A percentile compares a stretch with the other conserved stretches of the same genome.
These are phyloP conservation scores for Sicus ferrugineus DNA, from an alignment of 2,888 invertebrate species.

Conservation along the genomic window DNA sequence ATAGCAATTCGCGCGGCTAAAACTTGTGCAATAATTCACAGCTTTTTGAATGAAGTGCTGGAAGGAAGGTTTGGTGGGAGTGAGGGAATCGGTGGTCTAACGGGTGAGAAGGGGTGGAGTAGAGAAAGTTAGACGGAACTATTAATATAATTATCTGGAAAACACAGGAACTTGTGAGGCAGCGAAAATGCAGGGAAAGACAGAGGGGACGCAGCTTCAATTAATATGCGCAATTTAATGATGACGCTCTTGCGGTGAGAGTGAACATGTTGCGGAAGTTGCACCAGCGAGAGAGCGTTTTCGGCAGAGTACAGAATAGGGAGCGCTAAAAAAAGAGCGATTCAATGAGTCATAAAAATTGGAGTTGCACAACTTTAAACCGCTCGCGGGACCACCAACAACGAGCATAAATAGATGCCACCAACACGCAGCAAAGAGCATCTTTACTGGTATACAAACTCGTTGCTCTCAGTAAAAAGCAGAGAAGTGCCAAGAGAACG, in stretches of 20 bases:
- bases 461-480: background rate
- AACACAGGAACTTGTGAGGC: background rate
- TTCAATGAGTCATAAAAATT: background rate
- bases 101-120: background rate
- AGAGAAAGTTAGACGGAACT: no score
- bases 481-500: background rate
- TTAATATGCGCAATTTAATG: background rate
- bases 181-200: background rate
- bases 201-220: background rate
- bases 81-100: background rate
- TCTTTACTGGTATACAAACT: background rate
- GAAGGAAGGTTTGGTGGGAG: background rate
- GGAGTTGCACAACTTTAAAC: background rate
- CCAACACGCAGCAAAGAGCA: background rate
- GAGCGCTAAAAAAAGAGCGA: background rate
- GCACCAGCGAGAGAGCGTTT: background rate
- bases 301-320: background rate
- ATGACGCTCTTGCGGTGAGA: background rate
- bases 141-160: background rate
- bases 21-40: slow-evolving; percentile 4
- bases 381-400: background rate
- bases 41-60: background rate
- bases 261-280: no score
- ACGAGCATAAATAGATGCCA: background rate
- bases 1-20: background rate